These are phyloP conservation scores for Coreoperca whiteheadi DNA, from an alignment of 2,113 vertebrate species.

Conservation along the genomic window DNA sequence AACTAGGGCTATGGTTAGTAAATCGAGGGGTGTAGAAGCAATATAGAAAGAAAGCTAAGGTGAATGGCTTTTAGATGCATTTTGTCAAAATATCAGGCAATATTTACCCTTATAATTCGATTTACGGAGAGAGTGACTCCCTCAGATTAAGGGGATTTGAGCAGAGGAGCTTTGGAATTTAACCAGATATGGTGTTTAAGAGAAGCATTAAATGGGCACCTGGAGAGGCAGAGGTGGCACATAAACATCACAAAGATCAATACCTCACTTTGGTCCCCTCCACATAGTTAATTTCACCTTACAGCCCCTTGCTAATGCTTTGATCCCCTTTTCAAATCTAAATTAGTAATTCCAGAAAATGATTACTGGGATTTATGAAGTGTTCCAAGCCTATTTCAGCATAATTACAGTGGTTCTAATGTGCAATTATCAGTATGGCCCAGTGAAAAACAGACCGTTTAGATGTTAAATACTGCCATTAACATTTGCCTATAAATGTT, in stretches of 20 bases:
- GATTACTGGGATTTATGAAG: conserved; percentile 55
- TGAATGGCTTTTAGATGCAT: conserved; percentile 28
- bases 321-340: conserved; percentile 40
- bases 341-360: conserved; percentile 51
- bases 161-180: conserved; percentile 30
- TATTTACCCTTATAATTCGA: conserved; percentile 49
- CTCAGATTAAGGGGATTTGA: conserved; percentile 48
- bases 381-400: conserved; percentile 48
- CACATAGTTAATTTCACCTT: conserved; percentile 22
- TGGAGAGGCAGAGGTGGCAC: conserved; percentile 36
- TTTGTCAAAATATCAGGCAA: conserved; percentile 36
- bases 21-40: conserved; percentile 7
- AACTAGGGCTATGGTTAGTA: conserved; percentile 10
- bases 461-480: conserved; percentile 67
- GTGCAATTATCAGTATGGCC: conserved; percentile 69
- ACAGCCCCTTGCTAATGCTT: conserved; percentile 16
- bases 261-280: conserved; percentile 14
- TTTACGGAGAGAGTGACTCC: conserved; percentile 33
- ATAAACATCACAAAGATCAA: conserved; percentile 58
- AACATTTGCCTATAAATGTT: conserved; percentile 76
- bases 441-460: conserved; percentile 57
- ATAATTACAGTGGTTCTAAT: conserved; percentile 62
- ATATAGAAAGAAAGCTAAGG: neutral
- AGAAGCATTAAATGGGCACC: conserved; percentile 29
- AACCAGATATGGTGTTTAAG: conserved; percentile 45